phyloP scores from a whole-genome alignment of 2,888 invertebrate genomes.

The Aphelenchoides bicaudatus region DNA sequence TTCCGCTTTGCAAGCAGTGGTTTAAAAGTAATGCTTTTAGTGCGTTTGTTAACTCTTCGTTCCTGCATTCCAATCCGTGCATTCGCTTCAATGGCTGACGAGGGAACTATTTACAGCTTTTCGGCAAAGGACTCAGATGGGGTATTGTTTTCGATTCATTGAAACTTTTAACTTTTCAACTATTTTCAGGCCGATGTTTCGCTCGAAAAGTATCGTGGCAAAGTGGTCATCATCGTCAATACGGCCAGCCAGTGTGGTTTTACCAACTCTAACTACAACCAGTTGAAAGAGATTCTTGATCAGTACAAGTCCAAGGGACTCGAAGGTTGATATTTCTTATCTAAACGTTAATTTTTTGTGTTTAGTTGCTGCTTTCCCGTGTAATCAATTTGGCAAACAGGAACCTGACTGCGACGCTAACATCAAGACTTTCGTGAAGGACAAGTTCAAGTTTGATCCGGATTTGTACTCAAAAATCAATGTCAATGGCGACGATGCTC shows the following conservation, averaged over 20 bases:
- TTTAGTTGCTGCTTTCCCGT: slow-evolving; percentile 81
- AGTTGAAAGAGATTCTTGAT: slow-evolving; percentile 72
- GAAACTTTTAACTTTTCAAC: too few relatives aligned
- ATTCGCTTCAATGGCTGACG: slow-evolving; percentile 2
- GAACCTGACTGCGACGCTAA: slow-evolving; percentile 30
- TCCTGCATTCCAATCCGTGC: too few relatives aligned
- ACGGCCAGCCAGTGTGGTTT: slow-evolving; percentile 80
- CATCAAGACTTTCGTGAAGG: slow-evolving; percentile 64
- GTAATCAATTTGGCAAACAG: slow-evolving; percentile 72
- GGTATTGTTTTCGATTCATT: too few relatives aligned
- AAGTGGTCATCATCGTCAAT: slow-evolving; percentile 77
- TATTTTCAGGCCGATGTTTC: slow-evolving; percentile 76
- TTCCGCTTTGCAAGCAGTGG: too few relatives aligned
- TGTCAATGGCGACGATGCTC: slow-evolving; percentile 71
- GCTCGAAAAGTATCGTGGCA: slow-evolving; percentile 75
- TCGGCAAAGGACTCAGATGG: slow-evolving; percentile 77
- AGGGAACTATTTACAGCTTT: slow-evolving; percentile 73
- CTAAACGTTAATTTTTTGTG: too few relatives aligned
- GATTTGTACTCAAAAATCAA: slow-evolving; percentile 69
- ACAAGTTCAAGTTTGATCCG: slow-evolving; percentile 57
- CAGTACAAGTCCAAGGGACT: slow-evolving; percentile 73
- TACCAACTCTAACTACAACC: slow-evolving; percentile 74
- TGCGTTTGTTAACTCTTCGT: too few relatives aligned
- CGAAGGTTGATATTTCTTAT: too few relatives aligned
- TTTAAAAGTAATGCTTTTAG: slow-evolving; percentile 9